Evolutionary conservation across 1,140 invertebrate genomes (phyloP).

Genomic region (Hestina assimilis): DNA sequence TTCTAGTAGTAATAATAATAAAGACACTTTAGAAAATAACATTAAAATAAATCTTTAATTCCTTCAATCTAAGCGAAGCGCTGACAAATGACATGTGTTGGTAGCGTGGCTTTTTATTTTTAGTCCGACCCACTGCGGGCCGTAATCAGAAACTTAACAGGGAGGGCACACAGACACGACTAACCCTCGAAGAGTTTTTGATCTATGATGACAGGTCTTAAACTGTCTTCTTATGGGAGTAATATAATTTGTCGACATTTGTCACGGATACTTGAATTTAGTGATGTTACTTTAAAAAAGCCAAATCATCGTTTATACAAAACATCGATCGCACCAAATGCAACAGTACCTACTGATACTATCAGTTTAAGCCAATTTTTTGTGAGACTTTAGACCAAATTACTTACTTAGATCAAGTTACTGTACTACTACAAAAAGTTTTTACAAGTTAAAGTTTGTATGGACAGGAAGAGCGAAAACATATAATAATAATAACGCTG

Average conservation of each 20-base stretch:
- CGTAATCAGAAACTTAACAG: constrained; percentile 52
- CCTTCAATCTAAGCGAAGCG: constrained; percentile 55
- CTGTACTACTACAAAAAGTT: no score
- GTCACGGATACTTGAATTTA: no score
- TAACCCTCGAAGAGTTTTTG: constrained; percentile 13
- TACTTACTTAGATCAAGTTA: no score
- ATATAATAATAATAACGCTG: no score
- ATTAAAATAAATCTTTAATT: constrained; percentile 48
- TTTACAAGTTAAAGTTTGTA: no score
- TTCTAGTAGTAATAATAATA: constrained; percentile 3
- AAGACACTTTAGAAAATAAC: constrained; percentile 33
- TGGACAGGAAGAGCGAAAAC: no score
- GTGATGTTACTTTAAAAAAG: no score
- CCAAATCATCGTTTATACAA: no score
- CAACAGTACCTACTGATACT: no score
- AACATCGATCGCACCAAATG: no score
- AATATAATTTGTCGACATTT: background rate
- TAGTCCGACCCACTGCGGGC: constrained; percentile 41
- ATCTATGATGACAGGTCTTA: constrained; percentile 11
- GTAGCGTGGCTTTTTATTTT: constrained; percentile 58
- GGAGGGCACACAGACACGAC: constrained; percentile 18
- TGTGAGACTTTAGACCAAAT: no score
- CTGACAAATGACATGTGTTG: constrained; percentile 73
- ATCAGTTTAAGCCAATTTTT: no score
- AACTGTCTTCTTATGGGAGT: background rate